Conservation (phyloP, 2,113 vertebrate species). For the Entomyzon cyanotis region DNA sequence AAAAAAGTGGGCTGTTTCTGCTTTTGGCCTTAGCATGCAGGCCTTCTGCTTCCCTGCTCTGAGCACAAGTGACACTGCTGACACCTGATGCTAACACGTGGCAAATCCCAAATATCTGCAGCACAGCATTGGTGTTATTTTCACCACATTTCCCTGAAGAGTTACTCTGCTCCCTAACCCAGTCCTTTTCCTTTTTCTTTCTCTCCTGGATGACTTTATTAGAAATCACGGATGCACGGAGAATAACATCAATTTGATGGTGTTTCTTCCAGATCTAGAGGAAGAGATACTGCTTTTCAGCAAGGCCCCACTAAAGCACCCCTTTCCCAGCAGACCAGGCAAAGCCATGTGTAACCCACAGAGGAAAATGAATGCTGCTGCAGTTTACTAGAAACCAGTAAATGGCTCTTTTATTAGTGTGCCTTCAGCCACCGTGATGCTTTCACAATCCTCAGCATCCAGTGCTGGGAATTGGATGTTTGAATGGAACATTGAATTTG, state of each 20-base stretch:
- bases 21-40: background rate
- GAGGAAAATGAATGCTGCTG: background rate
- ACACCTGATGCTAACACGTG: background rate
- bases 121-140: accelerated
- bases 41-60: background rate
- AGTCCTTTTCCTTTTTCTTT: background rate
- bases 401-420: background rate
- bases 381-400: background rate
- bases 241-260: background rate
- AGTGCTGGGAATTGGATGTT: background rate
- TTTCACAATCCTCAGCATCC: background rate
- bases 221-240: background rate
- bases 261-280: background rate
- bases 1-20: accelerated
- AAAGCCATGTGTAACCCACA: background rate
- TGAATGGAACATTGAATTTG: too few relatives aligned
- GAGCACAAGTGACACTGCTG: background rate
- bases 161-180: background rate
- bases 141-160: background rate
- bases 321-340: background rate
- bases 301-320: background rate
- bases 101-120: background rate
- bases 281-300: background rate
- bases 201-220: background rate
- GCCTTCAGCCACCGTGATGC: background rate